Evolutionary conservation across 2,888 invertebrate genomes (phyloP).

Genomic region (Pseudococcus viburni): DNA sequence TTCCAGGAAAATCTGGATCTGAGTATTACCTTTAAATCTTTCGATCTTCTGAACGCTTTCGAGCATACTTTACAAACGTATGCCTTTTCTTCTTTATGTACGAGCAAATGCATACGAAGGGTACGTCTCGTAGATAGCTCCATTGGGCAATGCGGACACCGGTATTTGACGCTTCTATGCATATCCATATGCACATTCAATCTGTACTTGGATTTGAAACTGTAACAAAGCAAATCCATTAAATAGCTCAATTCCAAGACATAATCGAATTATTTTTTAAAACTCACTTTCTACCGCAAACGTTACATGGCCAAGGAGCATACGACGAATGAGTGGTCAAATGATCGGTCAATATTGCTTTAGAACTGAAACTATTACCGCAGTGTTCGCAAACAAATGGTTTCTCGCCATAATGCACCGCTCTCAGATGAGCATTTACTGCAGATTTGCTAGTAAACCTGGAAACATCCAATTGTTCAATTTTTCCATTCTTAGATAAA

Average conservation of each 20-base stretch:
- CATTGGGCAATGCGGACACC: constrained; percentile 74
- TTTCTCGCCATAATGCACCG: constrained; percentile 76
- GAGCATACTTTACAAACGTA: constrained; percentile 75
- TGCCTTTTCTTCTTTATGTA: constrained; percentile 74
- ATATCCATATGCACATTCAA: constrained; percentile 76
- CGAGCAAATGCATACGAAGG: constrained; percentile 74
- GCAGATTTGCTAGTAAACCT: constrained; percentile 75
- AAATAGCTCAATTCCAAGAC: not conserved
- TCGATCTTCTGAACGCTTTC: constrained; percentile 73
- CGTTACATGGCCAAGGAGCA: constrained; percentile 74
- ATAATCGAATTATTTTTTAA: not conserved
- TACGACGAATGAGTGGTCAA: constrained; percentile 76
- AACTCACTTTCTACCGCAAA: constrained; percentile 74
- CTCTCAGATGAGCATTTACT: constrained; percentile 74
- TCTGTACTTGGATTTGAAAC: constrained; percentile 76
- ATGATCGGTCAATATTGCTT: constrained; percentile 75
- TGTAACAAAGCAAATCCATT: constrained; percentile 68
- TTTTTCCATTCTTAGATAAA: too few relatives aligned
- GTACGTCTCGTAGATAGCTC: constrained; percentile 75
- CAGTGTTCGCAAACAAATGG: constrained; percentile 76
- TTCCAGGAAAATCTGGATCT: too few relatives aligned
- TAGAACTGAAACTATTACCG: constrained; percentile 76
- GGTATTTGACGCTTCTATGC: constrained; percentile 75
- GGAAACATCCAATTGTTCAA: constrained; percentile 36
- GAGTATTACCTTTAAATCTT: constrained; percentile 68